Evolutionary conservation across 2,797 vertebrate genomes (phyloP).

Genomic region (Diglossa cyanea): DNA sequence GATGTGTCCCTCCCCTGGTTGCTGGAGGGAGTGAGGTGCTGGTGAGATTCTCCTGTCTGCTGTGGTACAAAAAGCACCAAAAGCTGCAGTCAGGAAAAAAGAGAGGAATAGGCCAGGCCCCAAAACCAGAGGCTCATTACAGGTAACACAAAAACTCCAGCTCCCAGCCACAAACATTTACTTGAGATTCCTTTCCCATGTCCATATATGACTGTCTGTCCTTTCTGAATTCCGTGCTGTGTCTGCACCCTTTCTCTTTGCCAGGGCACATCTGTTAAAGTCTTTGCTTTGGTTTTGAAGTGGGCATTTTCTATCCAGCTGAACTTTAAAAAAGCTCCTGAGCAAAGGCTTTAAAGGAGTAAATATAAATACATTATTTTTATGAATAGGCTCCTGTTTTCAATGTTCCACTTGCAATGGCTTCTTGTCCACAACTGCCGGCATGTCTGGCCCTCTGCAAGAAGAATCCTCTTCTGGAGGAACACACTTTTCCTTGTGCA

Average conservation of each 20-base stretch:
- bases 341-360: constrained; percentile 34
- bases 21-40: background rate
- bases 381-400: constrained; percentile 66
- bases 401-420: constrained; percentile 36
- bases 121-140: background rate
- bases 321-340: constrained; percentile 38
- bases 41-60: background rate
- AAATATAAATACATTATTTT: constrained; percentile 58
- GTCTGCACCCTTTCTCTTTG: constrained; percentile 21
- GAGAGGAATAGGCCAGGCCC: background rate
- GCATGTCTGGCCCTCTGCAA: background rate
- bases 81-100: background rate
- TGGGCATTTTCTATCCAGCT: constrained; percentile 45
- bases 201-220: background rate
- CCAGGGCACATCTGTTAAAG: constrained; percentile 66
- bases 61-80: background rate
- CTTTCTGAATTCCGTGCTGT: constrained; percentile 39
- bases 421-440: constrained; percentile 35
- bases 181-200: background rate
- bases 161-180: constrained; percentile 18
- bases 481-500: background rate
- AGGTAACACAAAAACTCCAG: constrained; percentile 28
- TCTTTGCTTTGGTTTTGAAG: constrained; percentile 49
- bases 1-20: background rate
- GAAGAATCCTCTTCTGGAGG: background rate